These are phyloP conservation scores for Hemaris fuciformis DNA, from an alignment of 2,888 invertebrate genomes.

Conservation along the genomic window DNA sequence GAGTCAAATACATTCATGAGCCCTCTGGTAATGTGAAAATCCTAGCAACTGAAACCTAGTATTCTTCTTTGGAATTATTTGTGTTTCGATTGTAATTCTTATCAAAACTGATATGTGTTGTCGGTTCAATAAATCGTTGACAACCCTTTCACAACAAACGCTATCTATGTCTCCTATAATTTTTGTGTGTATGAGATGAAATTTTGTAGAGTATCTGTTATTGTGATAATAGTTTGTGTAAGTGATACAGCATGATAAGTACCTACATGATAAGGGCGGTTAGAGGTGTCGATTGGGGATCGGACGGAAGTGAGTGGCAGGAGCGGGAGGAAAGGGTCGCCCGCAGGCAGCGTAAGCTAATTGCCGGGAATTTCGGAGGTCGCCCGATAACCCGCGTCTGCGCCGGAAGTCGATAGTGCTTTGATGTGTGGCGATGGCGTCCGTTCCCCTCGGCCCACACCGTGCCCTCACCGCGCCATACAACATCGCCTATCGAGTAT, in stretches of 20 bases:
- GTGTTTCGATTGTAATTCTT: too few relatives aligned
- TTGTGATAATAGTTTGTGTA: not conserved
- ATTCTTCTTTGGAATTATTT: too few relatives aligned
- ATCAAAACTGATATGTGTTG: too few relatives aligned
- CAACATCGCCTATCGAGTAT: not conserved
- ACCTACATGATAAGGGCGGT: slow-evolving; percentile 13
- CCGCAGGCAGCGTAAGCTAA: slow-evolving; percentile 51
- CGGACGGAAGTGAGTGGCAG: slow-evolving; percentile 49
- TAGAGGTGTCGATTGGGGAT: slow-evolving; percentile 46
- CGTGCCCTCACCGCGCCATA: not conserved
- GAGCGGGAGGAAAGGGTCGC: slow-evolving; percentile 53
- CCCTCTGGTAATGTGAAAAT: too few relatives aligned
- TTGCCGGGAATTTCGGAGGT: slow-evolving; percentile 77
- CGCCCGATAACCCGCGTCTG: slow-evolving; percentile 73
- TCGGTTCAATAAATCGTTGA: too few relatives aligned
- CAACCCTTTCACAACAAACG: too few relatives aligned
- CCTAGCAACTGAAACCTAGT: too few relatives aligned
- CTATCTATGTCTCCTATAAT: too few relatives aligned
- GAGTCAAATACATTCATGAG: too few relatives aligned
- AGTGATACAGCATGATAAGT: slow-evolving; percentile 7
- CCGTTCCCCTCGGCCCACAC: slow-evolving; percentile 40
- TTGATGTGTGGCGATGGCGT: slow-evolving; percentile 70
- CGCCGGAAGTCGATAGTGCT: slow-evolving; percentile 77
- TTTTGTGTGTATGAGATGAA: too few relatives aligned
- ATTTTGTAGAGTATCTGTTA: too few relatives aligned